phyloP scores from a whole-genome alignment of 2,888 invertebrate species.

The Galerucella calmariensis region DNA sequence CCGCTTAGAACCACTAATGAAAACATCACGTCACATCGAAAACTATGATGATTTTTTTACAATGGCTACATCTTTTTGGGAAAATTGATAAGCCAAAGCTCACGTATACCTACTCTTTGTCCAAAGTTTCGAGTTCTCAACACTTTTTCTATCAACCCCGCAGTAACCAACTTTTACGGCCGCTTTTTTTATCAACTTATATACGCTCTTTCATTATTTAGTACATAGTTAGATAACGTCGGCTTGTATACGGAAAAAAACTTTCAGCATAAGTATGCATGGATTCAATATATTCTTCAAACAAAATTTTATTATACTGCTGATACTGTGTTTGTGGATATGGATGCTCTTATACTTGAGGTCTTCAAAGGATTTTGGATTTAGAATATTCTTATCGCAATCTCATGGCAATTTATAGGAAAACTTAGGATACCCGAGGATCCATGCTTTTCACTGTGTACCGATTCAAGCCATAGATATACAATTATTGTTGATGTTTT shows the following conservation, averaged over 20 bases:
- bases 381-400: conserved; percentile 32
- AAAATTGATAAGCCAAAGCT: no score
- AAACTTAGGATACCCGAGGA: conserved; percentile 19
- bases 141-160: neutral
- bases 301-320: conserved; percentile 33
- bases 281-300: conserved; percentile 31
- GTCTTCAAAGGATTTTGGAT: conserved; percentile 22
- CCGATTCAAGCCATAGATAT: neutral
- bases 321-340: conserved; percentile 28
- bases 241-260: neutral
- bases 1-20: no score
- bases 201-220: conserved; percentile 14
- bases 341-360: conserved; percentile 30
- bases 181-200: neutral
- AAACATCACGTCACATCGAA: no score
- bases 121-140: neutral
- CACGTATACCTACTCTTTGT: neutral
- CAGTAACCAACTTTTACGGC: conserved; percentile 7
- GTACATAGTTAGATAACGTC: conserved; percentile 6
- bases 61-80: no score
- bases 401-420: conserved; percentile 21
- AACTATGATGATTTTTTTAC: no score
- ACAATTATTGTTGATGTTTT: neutral
- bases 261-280: conserved; percentile 19
- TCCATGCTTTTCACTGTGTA: conserved; percentile 13